Base-by-base conservation (phyloP, 2,797 vertebrate genomes). In the Pogoniulus pusillus region DNA sequence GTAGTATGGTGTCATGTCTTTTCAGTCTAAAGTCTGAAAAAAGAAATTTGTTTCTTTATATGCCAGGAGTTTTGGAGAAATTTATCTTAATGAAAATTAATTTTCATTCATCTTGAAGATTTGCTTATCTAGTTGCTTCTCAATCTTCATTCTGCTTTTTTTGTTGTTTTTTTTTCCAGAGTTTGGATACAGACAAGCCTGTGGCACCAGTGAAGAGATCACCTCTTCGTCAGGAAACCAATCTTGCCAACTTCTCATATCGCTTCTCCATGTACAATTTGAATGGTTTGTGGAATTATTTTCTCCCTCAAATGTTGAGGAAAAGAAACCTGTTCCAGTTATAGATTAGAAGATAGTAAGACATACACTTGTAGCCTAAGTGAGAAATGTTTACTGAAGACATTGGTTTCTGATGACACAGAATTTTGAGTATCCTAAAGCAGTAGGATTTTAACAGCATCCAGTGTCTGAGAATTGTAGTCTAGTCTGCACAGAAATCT, bases 201-300 rank as follows among this genome's bases (percentile, higher is more conserved):
- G 96, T 98, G 96, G 98, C 98, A 91, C 95, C 98, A 7, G 98
- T 99, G 93, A 99, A 99, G 96, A 97, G 97, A 93, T 98, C 99
- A 59, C 99, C 99, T 85, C 98, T 99, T 95, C 98, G 98, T 78
- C 99, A 99, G 93, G 99, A 99, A 95, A 98, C 99, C 10, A 99
- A 99, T 97, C 98, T 99, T 96, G 99, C 99, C 89, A 99, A 99
- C 97, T 99, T 99, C 97, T 99, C 99, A 39, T 99, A 99, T 93
- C 98, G 99, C 63, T 99, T 99, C 97, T 99, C 99, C 34, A 98
- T 99, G 98, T 99, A 99, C 95, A 99, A 99, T 97, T 98, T 99
- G 88, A 99, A 99, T 90, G 99, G 99, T 99, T 97, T 98, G 98
- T 89, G 85, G 29, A 87, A 82, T 90, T 90, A 82, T 72, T 95